Evolutionary conservation across 2,797 vertebrate genomes (phyloP).

Genomic region (Sarcophilus harrisii): DNA sequence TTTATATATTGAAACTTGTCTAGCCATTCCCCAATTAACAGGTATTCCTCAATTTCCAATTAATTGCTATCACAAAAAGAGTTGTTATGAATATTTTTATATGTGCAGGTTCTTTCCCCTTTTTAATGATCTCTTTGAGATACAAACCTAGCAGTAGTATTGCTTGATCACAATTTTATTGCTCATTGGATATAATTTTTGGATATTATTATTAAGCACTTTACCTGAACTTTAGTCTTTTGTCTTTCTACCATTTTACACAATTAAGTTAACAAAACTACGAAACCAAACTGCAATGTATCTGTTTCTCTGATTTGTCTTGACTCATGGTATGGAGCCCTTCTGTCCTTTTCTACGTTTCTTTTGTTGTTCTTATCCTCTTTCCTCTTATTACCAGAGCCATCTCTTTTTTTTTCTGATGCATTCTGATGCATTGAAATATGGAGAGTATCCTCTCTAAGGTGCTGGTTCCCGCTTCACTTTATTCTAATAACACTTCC

Average conservation of each 20-base stretch:
- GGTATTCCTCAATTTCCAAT: too few species aligned
- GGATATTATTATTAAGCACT: background rate
- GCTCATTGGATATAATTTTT: too few species aligned
- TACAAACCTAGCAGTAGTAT: too few species aligned
- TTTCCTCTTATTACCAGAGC: background rate
- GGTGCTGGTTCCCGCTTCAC: background rate
- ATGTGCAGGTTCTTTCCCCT: too few species aligned
- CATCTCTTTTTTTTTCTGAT: too few species aligned
- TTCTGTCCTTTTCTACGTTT: background rate
- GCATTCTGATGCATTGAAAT: too few species aligned
- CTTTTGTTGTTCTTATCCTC: background rate
- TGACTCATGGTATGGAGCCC: background rate
- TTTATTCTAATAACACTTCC: background rate
- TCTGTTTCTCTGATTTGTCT: background rate
- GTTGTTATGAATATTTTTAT: too few species aligned
- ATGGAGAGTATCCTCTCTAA: background rate
- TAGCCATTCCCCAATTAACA: too few species aligned
- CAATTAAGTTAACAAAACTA: background rate
- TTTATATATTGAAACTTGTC: too few species aligned
- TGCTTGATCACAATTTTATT: too few species aligned
- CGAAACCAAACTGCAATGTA: background rate
- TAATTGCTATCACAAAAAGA: too few species aligned
- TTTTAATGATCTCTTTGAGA: too few species aligned
- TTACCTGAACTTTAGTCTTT: background rate
- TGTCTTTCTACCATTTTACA: background rate